phyloP scores from a whole-genome alignment of 35 echinoderm and acorn worm genomes.

The Patiria miniata region DNA sequence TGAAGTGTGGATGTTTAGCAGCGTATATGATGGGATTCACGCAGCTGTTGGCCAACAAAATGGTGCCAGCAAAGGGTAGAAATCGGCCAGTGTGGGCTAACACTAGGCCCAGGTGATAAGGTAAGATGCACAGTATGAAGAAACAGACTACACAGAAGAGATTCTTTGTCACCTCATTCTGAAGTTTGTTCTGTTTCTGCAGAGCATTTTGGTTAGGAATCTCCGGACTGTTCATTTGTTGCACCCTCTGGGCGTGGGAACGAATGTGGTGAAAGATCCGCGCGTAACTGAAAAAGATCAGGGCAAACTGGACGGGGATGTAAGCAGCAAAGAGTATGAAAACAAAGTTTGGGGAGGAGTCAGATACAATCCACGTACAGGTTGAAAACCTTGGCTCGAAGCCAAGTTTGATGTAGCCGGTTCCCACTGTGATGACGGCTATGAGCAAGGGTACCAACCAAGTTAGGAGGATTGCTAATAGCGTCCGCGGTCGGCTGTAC shows the following conservation, averaged over 20 bases:
- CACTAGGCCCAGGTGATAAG: background rate
- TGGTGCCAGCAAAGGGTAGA: conserved; percentile 14
- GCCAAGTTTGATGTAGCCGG: background rate
- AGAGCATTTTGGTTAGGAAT: too few relatives aligned
- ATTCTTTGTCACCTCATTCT: conserved; percentile 20
- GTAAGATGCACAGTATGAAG: background rate
- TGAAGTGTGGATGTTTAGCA: conserved; percentile 82
- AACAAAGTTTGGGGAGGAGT: background rate
- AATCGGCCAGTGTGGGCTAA: background rate
- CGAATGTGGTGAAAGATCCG: background rate
- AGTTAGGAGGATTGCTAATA: background rate
- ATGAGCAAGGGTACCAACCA: background rate
- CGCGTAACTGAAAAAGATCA: background rate
- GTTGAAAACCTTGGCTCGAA: background rate
- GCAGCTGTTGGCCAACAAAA: conserved; percentile 31
- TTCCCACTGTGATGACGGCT: background rate
- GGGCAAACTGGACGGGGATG: background rate
- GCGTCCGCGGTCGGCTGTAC: background rate
- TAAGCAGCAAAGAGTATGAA: background rate
- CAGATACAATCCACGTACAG: background rate
- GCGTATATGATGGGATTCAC: conserved; percentile 85
- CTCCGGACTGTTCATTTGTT: background rate
- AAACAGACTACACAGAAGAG: conserved; percentile 31
- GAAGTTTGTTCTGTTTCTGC: background rate
- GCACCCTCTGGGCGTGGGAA: background rate